Percentiles rank a stretch among this genome's conserved stretches.
These are phyloP conservation scores for Cyprinodon tularosa DNA, from an alignment of 2,113 vertebrate species.

Conservation along the genomic window DNA sequence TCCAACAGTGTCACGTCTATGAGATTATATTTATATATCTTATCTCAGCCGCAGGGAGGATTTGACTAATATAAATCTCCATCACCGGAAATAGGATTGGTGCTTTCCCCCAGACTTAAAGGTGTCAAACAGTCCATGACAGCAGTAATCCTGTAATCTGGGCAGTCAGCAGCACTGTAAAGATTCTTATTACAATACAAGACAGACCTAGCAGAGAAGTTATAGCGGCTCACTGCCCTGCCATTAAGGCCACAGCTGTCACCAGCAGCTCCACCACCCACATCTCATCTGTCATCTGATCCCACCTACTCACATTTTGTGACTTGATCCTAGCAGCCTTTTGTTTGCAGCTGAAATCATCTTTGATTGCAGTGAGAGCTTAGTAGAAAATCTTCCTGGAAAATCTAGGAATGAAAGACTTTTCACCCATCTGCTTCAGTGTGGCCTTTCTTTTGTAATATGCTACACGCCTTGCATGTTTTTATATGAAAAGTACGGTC, in stretches of 20 bases:
- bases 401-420: not conserved
- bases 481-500: not conserved
- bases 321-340: slow-evolving; percentile 27
- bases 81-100: slow-evolving; percentile 43
- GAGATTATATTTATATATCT: slow-evolving; percentile 43
- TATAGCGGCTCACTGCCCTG: slow-evolving; percentile 27
- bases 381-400: not conserved
- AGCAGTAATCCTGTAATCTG: slow-evolving; percentile 66
- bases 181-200: slow-evolving; percentile 27
- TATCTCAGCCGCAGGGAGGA: slow-evolving; percentile 39
- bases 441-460: not conserved
- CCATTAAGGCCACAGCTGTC: slow-evolving; percentile 49
- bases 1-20: slow-evolving; percentile 11
- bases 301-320: slow-evolving; percentile 41
- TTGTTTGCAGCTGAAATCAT: slow-evolving; percentile 30
- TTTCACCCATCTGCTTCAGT: not conserved
- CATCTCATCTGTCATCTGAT: slow-evolving; percentile 42
- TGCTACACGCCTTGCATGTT: not conserved
- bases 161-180: slow-evolving; percentile 51
- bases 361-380: not conserved
- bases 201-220: slow-evolving; percentile 6
- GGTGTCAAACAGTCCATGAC: slow-evolving; percentile 52
- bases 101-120: slow-evolving; percentile 49
- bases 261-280: slow-evolving; percentile 58
- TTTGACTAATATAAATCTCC: slow-evolving; percentile 61